Base-by-base conservation (phyloP, 2,888 invertebrate genomes). In the Sialis lutaria region DNA sequence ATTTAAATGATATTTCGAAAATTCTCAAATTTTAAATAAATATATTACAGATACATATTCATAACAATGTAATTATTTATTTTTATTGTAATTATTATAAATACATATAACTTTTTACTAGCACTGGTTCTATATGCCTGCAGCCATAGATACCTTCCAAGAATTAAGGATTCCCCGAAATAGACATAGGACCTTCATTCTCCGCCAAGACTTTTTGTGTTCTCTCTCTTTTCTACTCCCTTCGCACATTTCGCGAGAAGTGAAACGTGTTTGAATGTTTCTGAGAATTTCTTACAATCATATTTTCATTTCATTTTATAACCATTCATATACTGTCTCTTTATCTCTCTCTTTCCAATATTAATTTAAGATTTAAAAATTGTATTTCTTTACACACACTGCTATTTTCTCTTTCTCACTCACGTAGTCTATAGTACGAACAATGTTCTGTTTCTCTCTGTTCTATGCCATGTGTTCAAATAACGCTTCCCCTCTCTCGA, bases 161-260 rank as follows among this genome's bases (percentile, higher is more conserved):
- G 62, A 63, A 63, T 53, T 54, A 57, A 58, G 58, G 60, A 59
- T 63, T 63, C 63, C 61, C 61, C 59, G 63, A 62, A 63, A 59
- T 59, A 59, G 59, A 52, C 48, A 46, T 50, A 43, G 47, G 47
- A 22, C 51, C 53, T 55, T 53, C 55, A 52, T 54, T 53, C 49
- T 53, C 53, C 54, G 50, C 54, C 52, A 50, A 48, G 49, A 49
- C 49, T 44, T 33, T 42, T 33, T 37, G 45, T 37, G 34, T 32
- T 37, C 31, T 22, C 22, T 22, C 40, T 35, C 37, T 34, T 9
- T 12, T 33, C 10, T 32, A 34, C 41, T 31, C 13, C 13, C 41
- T 41, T 42, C 32, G 31, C 35, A 12, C 30, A 13, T 51, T 62
- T 61, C 60, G 55, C 60, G 59, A 58, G 62, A 62, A 62, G 59